Evolutionary conservation across 2,113 vertebrate genomes (phyloP).

Genomic region (Nestor notabilis): DNA sequence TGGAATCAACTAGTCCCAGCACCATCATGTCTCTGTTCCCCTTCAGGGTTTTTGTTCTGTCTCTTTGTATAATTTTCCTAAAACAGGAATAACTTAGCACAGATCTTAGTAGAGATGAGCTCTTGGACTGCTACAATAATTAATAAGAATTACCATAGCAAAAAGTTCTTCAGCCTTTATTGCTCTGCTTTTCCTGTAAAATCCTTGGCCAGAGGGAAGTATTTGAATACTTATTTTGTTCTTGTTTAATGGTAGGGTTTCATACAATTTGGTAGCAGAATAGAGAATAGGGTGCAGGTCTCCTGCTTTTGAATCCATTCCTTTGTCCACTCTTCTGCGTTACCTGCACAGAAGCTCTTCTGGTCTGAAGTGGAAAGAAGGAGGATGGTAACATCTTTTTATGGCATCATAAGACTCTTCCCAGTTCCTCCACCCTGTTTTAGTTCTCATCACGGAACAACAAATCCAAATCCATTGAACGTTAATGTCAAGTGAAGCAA

Average conservation of each 20-base stretch:
- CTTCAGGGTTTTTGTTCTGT: neutral
- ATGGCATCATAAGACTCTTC: neutral
- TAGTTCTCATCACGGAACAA: neutral
- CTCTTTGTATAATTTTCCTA: neutral
- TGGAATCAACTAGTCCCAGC: neutral
- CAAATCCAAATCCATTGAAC: neutral
- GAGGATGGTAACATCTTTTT: neutral
- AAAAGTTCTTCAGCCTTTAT: neutral
- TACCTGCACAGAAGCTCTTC: neutral
- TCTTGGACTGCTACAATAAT: neutral
- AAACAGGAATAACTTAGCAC: neutral
- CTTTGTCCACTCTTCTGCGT: neutral
- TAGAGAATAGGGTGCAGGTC: neutral
- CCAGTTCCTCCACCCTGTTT: neutral
- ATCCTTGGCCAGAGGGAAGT: neutral
- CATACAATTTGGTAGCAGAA: neutral
- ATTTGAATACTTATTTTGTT: neutral
- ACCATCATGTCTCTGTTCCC: accelerated
- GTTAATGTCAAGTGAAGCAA: neutral
- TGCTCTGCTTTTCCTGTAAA: neutral
- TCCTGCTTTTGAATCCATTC: neutral
- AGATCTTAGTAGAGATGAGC: neutral
- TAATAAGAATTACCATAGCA: neutral
- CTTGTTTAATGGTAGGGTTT: neutral
- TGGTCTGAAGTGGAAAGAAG: neutral